phyloP scores from a whole-genome alignment of 2,797 vertebrate species.

The Gymnodraco acuticeps region DNA sequence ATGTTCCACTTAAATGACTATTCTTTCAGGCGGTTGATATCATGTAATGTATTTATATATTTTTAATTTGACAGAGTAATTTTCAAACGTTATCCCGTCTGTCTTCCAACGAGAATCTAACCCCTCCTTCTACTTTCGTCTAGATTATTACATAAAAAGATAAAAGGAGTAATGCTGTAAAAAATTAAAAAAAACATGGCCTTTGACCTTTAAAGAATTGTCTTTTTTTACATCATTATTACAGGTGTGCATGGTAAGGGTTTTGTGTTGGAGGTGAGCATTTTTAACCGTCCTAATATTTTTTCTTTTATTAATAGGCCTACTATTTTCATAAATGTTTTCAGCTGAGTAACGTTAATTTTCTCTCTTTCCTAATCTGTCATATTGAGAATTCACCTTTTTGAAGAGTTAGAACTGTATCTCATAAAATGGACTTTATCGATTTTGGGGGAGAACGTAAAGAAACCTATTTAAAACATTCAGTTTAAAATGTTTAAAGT shows the following conservation, averaged over 20 bases:
- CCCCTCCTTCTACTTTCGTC: constrained; percentile 66
- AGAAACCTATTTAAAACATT: not conserved
- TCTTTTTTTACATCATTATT: constrained; percentile 34
- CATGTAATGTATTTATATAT: constrained; percentile 63
- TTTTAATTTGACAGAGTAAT: constrained; percentile 63
- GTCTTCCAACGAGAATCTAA: constrained; percentile 71
- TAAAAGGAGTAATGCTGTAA: constrained; percentile 71
- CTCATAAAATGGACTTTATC: not conserved
- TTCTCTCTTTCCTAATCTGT: not conserved
- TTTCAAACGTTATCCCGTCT: constrained; percentile 56
- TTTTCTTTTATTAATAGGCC: not conserved
- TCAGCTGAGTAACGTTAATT: too few relatives aligned
- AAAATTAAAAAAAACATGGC: constrained; percentile 57
- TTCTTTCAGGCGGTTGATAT: constrained; percentile 53
- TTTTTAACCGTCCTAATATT: not conserved
- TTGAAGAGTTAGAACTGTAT: not conserved
- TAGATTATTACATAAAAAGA: constrained; percentile 72
- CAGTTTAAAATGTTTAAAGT: not conserved
- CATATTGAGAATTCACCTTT: not conserved
- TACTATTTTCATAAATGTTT: not conserved
- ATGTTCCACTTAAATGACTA: constrained; percentile 44
- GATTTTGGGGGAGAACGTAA: not conserved
- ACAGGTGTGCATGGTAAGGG: not conserved
- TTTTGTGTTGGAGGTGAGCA: constrained; percentile 2
- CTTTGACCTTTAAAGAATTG: constrained; percentile 53